These are phyloP conservation scores for Lumbricus terrestris DNA, from an alignment of 2,888 invertebrate genomes.

Conservation along the genomic window DNA sequence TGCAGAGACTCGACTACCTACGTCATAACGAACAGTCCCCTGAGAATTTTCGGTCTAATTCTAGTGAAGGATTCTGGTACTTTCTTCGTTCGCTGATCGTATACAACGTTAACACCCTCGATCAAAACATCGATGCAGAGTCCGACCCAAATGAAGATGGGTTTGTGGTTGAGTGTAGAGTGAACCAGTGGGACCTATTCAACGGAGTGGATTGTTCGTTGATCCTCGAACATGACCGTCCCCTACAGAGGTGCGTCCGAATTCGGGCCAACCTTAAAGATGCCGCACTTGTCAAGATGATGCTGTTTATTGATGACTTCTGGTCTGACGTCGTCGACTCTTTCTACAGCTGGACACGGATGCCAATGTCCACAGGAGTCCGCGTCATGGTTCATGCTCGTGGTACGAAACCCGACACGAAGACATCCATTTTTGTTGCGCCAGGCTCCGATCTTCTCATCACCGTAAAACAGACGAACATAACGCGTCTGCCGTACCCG, in stretches of 20 bases:
- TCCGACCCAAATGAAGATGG: not conserved
- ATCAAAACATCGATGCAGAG: not conserved
- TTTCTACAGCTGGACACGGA: slow-evolving; percentile 6
- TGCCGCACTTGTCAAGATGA: not conserved
- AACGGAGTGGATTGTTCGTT: not conserved
- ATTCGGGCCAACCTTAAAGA: not conserved
- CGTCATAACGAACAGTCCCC: not conserved
- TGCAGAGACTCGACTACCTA: not conserved
- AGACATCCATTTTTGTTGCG: not conserved
- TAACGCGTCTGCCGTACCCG: not conserved
- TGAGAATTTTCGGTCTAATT: not conserved
- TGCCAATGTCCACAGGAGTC: slow-evolving; percentile 6
- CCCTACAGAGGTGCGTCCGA: not conserved
- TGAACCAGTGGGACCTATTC: not conserved
- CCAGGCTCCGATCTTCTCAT: not conserved
- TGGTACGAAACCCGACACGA: not conserved
- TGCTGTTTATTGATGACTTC: not conserved
- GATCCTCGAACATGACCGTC: not conserved
- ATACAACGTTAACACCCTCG: not conserved
- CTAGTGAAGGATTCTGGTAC: not conserved
- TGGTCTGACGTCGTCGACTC: not conserved
- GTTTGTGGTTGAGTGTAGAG: not conserved
- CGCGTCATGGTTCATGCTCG: not conserved
- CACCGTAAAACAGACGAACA: not conserved
- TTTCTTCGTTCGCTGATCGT: not conserved